phyloP scores from a whole-genome alignment of 1,140 invertebrate genomes.

The Bombus turneri region DNA sequence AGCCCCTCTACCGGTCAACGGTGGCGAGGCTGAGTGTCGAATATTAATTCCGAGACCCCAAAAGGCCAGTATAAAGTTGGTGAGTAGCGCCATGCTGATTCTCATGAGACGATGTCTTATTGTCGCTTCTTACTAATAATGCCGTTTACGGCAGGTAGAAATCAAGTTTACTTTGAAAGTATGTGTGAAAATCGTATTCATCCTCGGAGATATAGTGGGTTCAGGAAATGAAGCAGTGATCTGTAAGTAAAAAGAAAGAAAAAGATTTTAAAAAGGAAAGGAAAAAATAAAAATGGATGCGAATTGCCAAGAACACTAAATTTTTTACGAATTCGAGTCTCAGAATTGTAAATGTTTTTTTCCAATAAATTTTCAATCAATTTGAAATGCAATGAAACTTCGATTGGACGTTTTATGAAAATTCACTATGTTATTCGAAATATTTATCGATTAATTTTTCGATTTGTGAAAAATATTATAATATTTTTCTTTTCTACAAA shows the following conservation, averaged over 20 bases:
- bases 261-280: background rate
- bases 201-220: constrained; percentile 69
- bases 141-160: constrained; percentile 72
- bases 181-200: constrained; percentile 73
- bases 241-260: constrained; percentile 75
- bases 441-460: background rate
- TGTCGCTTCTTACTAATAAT: constrained; percentile 72
- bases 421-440: background rate
- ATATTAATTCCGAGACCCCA: constrained; percentile 71
- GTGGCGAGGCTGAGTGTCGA: constrained; percentile 69
- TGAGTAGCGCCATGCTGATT: constrained; percentile 79
- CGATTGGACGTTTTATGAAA: background rate
- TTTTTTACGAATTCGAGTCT: constrained; percentile 1
- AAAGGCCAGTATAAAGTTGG: constrained; percentile 76
- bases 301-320: constrained; percentile 74
- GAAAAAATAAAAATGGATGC: constrained; percentile 57
- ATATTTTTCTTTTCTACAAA: no score
- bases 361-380: background rate
- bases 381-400: constrained; percentile 10
- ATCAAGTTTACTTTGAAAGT: constrained; percentile 78
- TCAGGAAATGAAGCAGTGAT: constrained; percentile 74
- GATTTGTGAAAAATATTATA: background rate
- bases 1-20: constrained; percentile 68
- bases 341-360: background rate
- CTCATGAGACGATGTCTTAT: constrained; percentile 69